A percentile compares a stretch with the other conserved stretches of the same genome.
Evolutionary conservation across 2,888 invertebrate species (phyloP).

Genomic region (Troilus luridus): DNA sequence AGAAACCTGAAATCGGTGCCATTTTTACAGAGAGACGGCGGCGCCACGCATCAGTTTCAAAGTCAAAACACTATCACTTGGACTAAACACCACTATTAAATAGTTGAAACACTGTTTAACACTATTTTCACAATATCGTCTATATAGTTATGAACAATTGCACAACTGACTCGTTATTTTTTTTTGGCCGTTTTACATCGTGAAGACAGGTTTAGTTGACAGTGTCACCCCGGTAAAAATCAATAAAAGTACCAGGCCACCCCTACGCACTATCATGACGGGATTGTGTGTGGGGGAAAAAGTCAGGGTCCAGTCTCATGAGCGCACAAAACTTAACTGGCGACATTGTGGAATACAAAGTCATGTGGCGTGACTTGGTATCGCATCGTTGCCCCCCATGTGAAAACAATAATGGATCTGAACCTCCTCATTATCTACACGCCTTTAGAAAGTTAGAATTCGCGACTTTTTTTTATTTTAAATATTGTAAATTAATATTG

Average conservation of each 20-base stretch:
- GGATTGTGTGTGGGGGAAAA: conserved; percentile 51
- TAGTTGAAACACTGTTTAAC: conserved; percentile 43
- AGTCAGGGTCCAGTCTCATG: conserved; percentile 48
- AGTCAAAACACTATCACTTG: conserved; percentile 58
- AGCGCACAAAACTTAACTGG: conserved; percentile 54
- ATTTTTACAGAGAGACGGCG: conserved; percentile 70
- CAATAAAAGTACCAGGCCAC: conserved; percentile 71
- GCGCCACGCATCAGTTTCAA: conserved; percentile 60
- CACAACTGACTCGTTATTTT: conserved; percentile 62
- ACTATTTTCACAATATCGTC: background rate
- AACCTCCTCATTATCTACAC: conserved; percentile 54
- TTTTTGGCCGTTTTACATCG: conserved; percentile 72
- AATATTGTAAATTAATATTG: background rate
- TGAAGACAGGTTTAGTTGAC: conserved; percentile 74
- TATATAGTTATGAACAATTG: background rate
- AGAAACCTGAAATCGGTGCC: conserved; percentile 71
- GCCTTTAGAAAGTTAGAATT: conserved; percentile 39
- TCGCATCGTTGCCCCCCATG: conserved; percentile 59
- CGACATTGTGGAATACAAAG: conserved; percentile 54
- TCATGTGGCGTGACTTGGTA: conserved; percentile 60
- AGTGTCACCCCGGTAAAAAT: conserved; percentile 77
- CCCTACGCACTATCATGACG: conserved; percentile 59
- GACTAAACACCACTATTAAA: conserved; percentile 33
- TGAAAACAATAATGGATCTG: conserved; percentile 58
- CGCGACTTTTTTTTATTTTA: background rate